phyloP scores from a whole-genome alignment of 2,797 vertebrate species.

The Ptychadena robeensis region DNA sequence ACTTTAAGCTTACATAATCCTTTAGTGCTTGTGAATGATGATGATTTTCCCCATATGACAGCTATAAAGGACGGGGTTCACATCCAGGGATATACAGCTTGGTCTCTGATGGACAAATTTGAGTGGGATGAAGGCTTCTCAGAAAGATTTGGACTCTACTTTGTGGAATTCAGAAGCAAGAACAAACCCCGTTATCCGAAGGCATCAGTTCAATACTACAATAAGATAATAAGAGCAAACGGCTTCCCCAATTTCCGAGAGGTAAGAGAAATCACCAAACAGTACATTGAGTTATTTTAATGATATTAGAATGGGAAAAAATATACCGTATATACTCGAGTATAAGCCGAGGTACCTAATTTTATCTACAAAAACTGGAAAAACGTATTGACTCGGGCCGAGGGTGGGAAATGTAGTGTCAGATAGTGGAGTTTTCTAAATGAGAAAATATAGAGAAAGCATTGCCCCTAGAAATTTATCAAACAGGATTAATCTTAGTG shows the following conservation, averaged over 20 bases:
- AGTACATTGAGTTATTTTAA: neutral
- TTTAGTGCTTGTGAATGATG: neutral
- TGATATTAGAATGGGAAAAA: too few relatives aligned
- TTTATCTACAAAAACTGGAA: too few relatives aligned
- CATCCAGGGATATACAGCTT: constrained; percentile 89
- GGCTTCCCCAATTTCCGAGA: constrained; percentile 91
- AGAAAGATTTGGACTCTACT: constrained; percentile 89
- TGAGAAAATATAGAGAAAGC: too few relatives aligned
- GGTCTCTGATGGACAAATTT: constrained; percentile 94
- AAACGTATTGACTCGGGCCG: too few relatives aligned
- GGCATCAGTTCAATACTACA: constrained; percentile 90
- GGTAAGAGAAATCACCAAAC: constrained; percentile 66
- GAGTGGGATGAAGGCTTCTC: constrained; percentile 94
- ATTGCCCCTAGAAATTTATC: too few relatives aligned
- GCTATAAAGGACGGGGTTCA: constrained; percentile 91
- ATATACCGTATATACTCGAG: too few relatives aligned
- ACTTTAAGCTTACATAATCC: too few relatives aligned
- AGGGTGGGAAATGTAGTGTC: too few relatives aligned
- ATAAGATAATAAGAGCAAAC: constrained; percentile 84
- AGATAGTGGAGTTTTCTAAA: too few relatives aligned
- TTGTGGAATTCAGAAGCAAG: constrained; percentile 86
- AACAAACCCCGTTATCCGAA: constrained; percentile 91
- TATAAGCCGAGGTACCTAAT: too few relatives aligned
- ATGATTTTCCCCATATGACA: constrained; percentile 64
- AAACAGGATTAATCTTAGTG: too few relatives aligned